Percentiles rank a stretch among this genome's conserved stretches.
Conservation (phyloP, 2,797 vertebrate genomes). For the Pseudochirops cupreus region DNA sequence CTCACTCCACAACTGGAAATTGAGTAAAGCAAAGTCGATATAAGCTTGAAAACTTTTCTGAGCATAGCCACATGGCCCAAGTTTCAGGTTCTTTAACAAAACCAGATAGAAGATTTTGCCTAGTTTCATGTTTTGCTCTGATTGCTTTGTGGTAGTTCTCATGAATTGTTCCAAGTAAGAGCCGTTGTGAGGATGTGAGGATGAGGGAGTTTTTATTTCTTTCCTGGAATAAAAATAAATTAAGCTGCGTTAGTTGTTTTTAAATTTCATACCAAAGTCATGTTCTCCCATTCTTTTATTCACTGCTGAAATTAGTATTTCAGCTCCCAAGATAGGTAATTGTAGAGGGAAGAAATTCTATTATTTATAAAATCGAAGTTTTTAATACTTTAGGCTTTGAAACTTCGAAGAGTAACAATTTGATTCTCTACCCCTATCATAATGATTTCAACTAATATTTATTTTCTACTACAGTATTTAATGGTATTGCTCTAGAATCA, state of each 20-base stretch:
- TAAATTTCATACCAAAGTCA: not conserved
- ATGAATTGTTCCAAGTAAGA: not conserved
- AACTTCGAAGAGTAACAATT: not conserved
- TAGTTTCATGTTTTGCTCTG: not conserved
- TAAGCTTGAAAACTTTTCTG: not conserved
- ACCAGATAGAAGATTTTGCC: not conserved
- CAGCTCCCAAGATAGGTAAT: not conserved
- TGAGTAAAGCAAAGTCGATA: not conserved
- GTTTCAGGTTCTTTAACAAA: not conserved
- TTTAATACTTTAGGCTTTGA: not conserved
- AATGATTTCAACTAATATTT: not conserved
- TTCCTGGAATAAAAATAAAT: constrained; percentile 26
- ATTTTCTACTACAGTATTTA: not conserved
- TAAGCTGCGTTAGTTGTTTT: constrained; percentile 3
- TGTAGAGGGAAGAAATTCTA: not conserved
- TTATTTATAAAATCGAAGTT: constrained; percentile 4
- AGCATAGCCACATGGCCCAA: not conserved
- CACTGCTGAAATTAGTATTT: constrained; percentile 10
- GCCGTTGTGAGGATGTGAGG: not conserved
- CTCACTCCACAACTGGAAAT: not conserved
- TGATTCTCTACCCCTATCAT: not conserved
- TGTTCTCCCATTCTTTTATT: not conserved
- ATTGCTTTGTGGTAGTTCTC: not conserved
- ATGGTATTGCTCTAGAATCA: not conserved
- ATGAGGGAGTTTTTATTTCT: not conserved